Conservation (phyloP, 1,140 invertebrate species). For the Euglossa dilemma region DNA sequence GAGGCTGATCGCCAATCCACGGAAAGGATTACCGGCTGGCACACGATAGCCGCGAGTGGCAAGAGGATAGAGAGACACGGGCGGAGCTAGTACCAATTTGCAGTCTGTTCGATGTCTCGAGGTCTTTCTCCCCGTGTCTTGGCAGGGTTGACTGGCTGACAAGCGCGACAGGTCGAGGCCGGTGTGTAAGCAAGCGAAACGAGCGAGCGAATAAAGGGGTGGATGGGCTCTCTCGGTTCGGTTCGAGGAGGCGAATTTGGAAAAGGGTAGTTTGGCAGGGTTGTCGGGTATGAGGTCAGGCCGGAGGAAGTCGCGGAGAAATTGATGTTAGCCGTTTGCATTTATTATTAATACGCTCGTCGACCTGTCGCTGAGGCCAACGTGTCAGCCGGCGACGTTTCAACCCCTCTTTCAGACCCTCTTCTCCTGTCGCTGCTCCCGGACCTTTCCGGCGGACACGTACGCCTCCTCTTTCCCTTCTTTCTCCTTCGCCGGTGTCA, state of each 20-base stretch:
- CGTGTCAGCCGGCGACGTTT: conserved; percentile 70
- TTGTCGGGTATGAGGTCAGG: conserved; percentile 12
- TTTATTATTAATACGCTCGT: conserved; percentile 80
- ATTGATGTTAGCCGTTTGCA: conserved; percentile 80
- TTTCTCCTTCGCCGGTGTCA: conserved; percentile 54
- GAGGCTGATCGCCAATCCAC: conserved; percentile 49
- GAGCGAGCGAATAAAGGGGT: conserved; percentile 66
- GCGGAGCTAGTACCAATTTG: conserved; percentile 58
- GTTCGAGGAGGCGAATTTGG: conserved; percentile 35
- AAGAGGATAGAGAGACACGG: not conserved
- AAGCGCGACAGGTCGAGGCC: conserved; percentile 45
- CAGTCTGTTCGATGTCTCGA: conserved; percentile 61
- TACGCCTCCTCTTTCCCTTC: conserved; percentile 10
- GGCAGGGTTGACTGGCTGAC: conserved; percentile 48
- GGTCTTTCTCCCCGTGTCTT: conserved; percentile 50
- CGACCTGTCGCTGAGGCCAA: conserved; percentile 74
- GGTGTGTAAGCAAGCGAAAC: conserved; percentile 64
- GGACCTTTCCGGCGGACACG: conserved; percentile 38
- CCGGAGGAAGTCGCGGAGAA: conserved; percentile 69
- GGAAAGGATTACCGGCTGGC: conserved; percentile 16
- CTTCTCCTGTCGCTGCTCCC: conserved; percentile 62
- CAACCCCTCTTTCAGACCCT: conserved; percentile 57
- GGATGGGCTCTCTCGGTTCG: conserved; percentile 34
- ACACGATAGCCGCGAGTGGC: conserved; percentile 7
- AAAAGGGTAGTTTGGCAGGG: conserved; percentile 32